A percentile compares a stretch with the other conserved stretches of the same genome.
Conservation (phyloP, 2,797 vertebrate genomes). For the Rhynchonycteris naso region DNA sequence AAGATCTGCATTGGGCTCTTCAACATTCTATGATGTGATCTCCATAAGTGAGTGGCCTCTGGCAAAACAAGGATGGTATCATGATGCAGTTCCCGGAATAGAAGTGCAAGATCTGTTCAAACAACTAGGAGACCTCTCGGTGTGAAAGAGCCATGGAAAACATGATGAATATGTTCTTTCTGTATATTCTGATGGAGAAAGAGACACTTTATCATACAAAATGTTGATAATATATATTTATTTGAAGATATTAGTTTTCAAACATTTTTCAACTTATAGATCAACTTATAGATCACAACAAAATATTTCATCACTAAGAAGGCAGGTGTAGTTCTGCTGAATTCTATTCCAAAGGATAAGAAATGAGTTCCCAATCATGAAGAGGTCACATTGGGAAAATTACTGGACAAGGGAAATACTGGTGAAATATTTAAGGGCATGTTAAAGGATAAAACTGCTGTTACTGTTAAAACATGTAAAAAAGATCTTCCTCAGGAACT, state of each 20-base stretch:
- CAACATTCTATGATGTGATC: conserved; percentile 94
- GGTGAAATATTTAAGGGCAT: background rate
- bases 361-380: background rate
- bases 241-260: conserved; percentile 96
- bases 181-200: conserved; percentile 95
- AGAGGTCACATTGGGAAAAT: background rate
- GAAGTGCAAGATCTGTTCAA: conserved; percentile 96
- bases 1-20: conserved; percentile 92
- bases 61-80: conserved; percentile 96
- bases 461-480: background rate
- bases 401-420: background rate
- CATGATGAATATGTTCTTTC: conserved; percentile 98
- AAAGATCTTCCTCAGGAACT: background rate
- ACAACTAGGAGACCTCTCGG: conserved; percentile 96
- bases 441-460: background rate
- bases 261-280: conserved; percentile 97
- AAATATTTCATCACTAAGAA: conserved; percentile 99
- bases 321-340: conserved; percentile 94
- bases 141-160: conserved; percentile 96
- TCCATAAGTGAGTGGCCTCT: conserved; percentile 93
- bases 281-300: conserved; percentile 93
- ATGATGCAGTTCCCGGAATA: conserved; percentile 94
- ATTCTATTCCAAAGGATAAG: conserved; percentile 92
- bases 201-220: conserved; percentile 98
- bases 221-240: conserved; percentile 94